Base-by-base conservation (phyloP, 2,888 invertebrate species). In the Cacoxenus indagator region DNA sequence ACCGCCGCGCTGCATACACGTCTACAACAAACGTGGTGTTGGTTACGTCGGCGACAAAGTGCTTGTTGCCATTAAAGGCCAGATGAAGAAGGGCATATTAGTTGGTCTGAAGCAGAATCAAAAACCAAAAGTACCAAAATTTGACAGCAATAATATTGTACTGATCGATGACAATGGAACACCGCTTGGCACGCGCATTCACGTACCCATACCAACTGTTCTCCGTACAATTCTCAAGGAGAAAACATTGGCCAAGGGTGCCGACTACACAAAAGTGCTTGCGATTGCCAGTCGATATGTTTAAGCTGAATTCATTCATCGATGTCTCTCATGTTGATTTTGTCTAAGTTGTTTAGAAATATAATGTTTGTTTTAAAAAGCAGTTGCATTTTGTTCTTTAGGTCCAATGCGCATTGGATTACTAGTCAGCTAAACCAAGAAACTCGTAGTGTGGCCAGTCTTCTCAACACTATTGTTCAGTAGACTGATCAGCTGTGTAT, bases 131-230 rank as follows among this genome's bases (percentile, higher is more conserved):
- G 91, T 96, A 45, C 98, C 98, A 0, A 94, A 94, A 85, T 97
- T 95, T 87, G 98, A 99, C 87, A 95, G 94, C 82, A 99, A 99
- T 86, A 99, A 99, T 89, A 89, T 99, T 67, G 99, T 99, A 0
- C 89, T 99, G 0, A 94, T 99, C 51, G 98, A 99, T 84, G 97
- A 99, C 82, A 95, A 92, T 83, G 99, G 98, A 19, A 93, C 95
- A 14, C 99, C 99, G 0, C 88, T 98, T 3, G 99, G 99, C 19
- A 99, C 96, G 1, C 91, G 99, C 77, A 96, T 99, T 77, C 94
- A 95, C 79, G 97, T 96, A 1, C 99, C 99, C 0, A 94, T 99
- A 72, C 99, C 99, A 0, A 95, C 96, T 2, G 91, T 95, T 71
- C 89, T 98, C 62, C 90, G 98, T 67, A 95, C 94, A 9, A 93